Base-by-base conservation (phyloP, 2,113 vertebrate species). In the Chaetura pelagica region DNA sequence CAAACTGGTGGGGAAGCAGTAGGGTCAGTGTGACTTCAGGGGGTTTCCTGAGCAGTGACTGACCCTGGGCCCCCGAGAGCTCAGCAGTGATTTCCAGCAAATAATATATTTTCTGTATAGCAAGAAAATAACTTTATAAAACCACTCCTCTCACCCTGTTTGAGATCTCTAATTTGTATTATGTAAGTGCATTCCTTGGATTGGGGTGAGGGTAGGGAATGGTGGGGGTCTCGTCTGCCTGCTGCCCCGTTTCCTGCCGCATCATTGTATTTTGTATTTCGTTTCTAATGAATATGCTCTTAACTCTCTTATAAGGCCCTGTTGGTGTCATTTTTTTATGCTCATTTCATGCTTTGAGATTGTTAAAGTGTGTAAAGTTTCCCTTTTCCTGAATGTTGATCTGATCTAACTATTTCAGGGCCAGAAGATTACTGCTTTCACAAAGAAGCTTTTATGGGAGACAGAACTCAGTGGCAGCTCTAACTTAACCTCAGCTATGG, bases 1-100 rank as follows among this genome's bases (percentile, higher is more conserved):
- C 96, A 98, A 98, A 59, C 96, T 99, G 89, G 92, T 98, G 92
- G 98, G 98, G 74, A 98, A 98, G 94, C 98, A 96, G 27, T 97
- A 96, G 34, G 23, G 4, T 54, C 64, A 15, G 26, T 23, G 62
- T 73, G 76, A 71, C 80, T 58, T 64, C 74, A 44, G 71, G 78
- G 51, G 12, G 5, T 12, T 67, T 80, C 68, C 78, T 78, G 61
- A 94, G 44, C 59, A 62, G 35, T 66, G 88, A 59, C 73, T 85
- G 80, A 82, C 75, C 44, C 69, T 71, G 34, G 21, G 40, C n/a
- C 80, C 48, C 52, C 84, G n/a, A 62, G 32, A 87, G 86, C 84
- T 86, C 74, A 80, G 51, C 69, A 40, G 46, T 78, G 89, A 93
- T 89, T 93, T 72, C 52, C 49, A 77, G 85, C 52, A 93, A 94